Percentiles rank a stretch among this genome's conserved stretches.
Conservation (phyloP, 2,888 invertebrate genomes). For the Rotaria magnacalcarata region DNA sequence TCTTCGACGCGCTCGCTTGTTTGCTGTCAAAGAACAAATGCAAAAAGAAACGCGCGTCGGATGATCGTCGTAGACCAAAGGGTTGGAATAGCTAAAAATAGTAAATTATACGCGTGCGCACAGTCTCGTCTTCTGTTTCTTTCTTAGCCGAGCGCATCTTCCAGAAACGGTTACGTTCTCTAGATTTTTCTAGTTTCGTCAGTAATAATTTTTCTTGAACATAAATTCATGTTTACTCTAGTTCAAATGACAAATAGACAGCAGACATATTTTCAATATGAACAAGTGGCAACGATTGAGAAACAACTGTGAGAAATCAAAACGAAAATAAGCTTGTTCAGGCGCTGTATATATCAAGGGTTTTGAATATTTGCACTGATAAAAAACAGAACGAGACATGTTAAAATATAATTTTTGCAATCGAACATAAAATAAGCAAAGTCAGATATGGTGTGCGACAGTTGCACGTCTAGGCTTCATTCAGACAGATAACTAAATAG, state of each 20-base stretch:
- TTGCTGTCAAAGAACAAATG: conserved; percentile 28
- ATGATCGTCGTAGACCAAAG: conserved; percentile 2
- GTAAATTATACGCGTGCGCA: not conserved
- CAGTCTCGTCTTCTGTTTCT: not conserved
- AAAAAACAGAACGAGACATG: not conserved
- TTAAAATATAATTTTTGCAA: not conserved
- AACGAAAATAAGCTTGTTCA: not conserved
- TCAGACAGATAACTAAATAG: not conserved
- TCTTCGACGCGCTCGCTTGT: conserved; percentile 5
- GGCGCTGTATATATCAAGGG: not conserved
- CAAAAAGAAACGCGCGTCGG: conserved; percentile 25
- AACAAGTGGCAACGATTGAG: not conserved
- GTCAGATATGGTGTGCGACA: not conserved
- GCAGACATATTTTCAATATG: not conserved
- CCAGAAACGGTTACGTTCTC: not conserved
- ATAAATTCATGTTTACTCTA: not conserved
- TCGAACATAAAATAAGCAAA: not conserved
- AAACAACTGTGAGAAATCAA: not conserved
- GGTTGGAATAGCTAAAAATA: conserved; percentile 3
- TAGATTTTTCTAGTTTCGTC: not conserved
- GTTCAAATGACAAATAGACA: not conserved
- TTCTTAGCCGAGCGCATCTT: not conserved
- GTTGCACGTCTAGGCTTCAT: not conserved
- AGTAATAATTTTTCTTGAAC: not conserved
- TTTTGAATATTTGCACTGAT: not conserved